Conservation (phyloP, 2,888 invertebrate species). For the Podabrus alpinus region DNA sequence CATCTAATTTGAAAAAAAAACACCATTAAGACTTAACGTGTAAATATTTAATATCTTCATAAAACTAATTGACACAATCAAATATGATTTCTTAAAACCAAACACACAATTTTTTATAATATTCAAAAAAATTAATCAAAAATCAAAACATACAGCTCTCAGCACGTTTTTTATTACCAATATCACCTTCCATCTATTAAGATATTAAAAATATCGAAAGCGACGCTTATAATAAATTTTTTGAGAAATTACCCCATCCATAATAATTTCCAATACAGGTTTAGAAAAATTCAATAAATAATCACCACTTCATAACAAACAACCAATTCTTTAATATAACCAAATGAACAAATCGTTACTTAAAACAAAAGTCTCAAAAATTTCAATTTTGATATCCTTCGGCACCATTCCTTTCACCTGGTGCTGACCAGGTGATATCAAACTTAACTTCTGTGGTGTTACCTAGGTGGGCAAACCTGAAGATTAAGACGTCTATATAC, state of each 20-base stretch:
- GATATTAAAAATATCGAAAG: neutral
- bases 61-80: neutral
- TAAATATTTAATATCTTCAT: neutral
- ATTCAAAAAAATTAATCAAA: neutral
- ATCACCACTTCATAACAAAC: slow-evolving; percentile 12
- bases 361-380: slow-evolving; percentile 34
- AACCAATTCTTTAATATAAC: slow-evolving; percentile 17
- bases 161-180: neutral
- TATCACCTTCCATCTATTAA: slow-evolving; percentile 2
- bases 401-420: neutral
- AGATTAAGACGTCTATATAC: slow-evolving; percentile 50
- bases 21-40: neutral
- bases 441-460: slow-evolving; percentile 34
- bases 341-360: slow-evolving; percentile 37
- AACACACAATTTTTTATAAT: neutral
- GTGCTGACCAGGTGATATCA: slow-evolving; percentile 17
- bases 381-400: slow-evolving; percentile 28
- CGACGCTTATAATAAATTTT: neutral
- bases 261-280: neutral
- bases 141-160: neutral
- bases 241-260: neutral
- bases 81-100: neutral
- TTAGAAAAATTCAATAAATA: slow-evolving; percentile 20
- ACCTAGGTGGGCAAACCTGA: slow-evolving; percentile 46
- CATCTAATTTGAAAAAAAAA: neutral